A percentile compares a stretch with the other conserved stretches of the same genome.
Evolutionary conservation across 35 echinoderm and acorn worm species (phyloP).

Genomic region (Amphiura filiformis): DNA sequence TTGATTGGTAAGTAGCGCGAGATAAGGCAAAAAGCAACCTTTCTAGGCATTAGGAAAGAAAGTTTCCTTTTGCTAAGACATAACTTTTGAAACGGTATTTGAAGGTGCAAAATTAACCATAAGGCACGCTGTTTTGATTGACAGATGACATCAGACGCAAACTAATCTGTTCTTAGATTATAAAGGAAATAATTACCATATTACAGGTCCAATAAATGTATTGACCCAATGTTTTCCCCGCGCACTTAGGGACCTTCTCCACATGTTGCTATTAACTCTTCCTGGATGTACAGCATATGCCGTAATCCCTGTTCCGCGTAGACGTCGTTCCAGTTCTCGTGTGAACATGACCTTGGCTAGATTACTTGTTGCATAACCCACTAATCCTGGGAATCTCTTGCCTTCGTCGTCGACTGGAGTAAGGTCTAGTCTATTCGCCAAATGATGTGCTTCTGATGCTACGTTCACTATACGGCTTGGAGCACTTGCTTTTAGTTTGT

Average conservation of each 20-base stretch:
- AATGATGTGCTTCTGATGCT: constrained; percentile 17
- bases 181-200: background rate
- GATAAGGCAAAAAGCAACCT: too few relatives aligned
- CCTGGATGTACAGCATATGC: constrained; percentile 58
- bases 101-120: too few relatives aligned
- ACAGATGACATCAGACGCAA: too few relatives aligned
- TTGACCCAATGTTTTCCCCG: background rate
- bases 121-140: too few relatives aligned
- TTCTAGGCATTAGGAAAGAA: too few relatives aligned
- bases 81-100: too few relatives aligned
- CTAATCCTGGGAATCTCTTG: background rate
- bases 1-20: too few relatives aligned
- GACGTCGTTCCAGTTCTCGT: constrained; percentile 51
- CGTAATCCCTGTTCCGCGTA: constrained; percentile 58
- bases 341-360: constrained; percentile 77
- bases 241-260: background rate
- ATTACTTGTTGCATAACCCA: constrained; percentile 53
- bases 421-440: constrained; percentile 15
- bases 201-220: background rate
- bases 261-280: constrained; percentile 28
- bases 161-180: too few relatives aligned
- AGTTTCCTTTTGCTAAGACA: too few relatives aligned
- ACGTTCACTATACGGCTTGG: constrained; percentile 61
- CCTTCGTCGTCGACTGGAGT: constrained; percentile 3
- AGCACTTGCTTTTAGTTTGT: constrained; percentile 38